Evolutionary conservation across 2,888 invertebrate species (phyloP).

Genomic region (Drosophila parthenogenetica): DNA sequence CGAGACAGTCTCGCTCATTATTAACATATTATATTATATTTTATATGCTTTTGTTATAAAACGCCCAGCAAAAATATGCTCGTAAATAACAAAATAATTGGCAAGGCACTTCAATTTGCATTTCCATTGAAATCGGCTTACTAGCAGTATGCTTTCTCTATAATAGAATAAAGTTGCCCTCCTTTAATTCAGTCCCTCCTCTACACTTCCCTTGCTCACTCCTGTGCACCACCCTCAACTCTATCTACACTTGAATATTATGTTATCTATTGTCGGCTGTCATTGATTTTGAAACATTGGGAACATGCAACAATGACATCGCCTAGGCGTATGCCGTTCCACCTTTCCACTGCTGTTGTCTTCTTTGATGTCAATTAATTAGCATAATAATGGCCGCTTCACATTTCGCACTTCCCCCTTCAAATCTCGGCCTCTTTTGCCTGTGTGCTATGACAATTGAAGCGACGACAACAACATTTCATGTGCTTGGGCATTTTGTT

Average conservation of each 20-base stretch:
- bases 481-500: constrained; percentile 68
- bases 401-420: constrained; percentile 64
- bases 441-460: constrained; percentile 62
- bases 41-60: constrained; percentile 58
- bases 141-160: constrained; percentile 28
- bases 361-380: constrained; percentile 81
- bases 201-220: no score
- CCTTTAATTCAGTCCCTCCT: background rate
- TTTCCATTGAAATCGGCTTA: constrained; percentile 81
- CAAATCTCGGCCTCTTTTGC: background rate
- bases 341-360: constrained; percentile 20
- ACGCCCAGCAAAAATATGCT: constrained; percentile 44
- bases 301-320: constrained; percentile 41
- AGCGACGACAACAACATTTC: constrained; percentile 64
- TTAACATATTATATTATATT: constrained; percentile 69
- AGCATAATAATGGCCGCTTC: constrained; percentile 81
- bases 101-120: constrained; percentile 77
- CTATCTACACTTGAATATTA: constrained; percentile 23
- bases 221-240: background rate
- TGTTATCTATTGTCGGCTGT: constrained; percentile 67
- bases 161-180: constrained; percentile 38
- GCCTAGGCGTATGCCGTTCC: constrained; percentile 25
- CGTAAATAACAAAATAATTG: constrained; percentile 80
- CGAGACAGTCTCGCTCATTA: constrained; percentile 59
- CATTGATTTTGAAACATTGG: constrained; percentile 71